phyloP scores from a whole-genome alignment of 2,888 invertebrate genomes.

The Scaptomyza parva region DNA sequence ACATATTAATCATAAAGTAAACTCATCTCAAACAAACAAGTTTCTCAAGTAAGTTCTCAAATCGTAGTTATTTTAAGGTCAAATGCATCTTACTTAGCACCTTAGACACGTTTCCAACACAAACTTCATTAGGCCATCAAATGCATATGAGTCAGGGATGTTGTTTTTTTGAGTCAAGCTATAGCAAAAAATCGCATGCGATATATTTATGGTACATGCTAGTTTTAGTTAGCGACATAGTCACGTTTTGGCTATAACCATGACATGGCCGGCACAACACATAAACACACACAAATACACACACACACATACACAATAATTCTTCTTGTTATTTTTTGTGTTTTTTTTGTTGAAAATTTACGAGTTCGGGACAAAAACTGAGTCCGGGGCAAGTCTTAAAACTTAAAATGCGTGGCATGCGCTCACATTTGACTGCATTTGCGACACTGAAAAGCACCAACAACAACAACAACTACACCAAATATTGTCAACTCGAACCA shows the following conservation, averaged over 20 bases:
- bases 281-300: slow-evolving; percentile 10
- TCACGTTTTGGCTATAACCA: slow-evolving; percentile 61
- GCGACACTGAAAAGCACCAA: slow-evolving; percentile 65
- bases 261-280: slow-evolving; percentile 52
- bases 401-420: slow-evolving; percentile 74
- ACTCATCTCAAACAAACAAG: slow-evolving; percentile 52
- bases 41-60: slow-evolving; percentile 25
- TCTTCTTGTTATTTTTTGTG: slow-evolving; percentile 22
- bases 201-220: slow-evolving; percentile 8
- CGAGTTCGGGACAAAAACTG: slow-evolving; percentile 28
- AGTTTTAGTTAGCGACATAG: slow-evolving; percentile 47
- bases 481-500: slow-evolving; percentile 26
- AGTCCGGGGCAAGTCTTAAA: slow-evolving; percentile 55
- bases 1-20: too few relatives aligned
- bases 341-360: slow-evolving; percentile 45
- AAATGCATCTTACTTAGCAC: slow-evolving; percentile 21
- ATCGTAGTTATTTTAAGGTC: slow-evolving; percentile 30
- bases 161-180: too few relatives aligned
- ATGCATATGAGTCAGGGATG: slow-evolving; percentile 30
- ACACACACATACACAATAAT: slow-evolving; percentile 22
- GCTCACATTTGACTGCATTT: slow-evolving; percentile 63
- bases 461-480: slow-evolving; percentile 18
- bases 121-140: slow-evolving; percentile 37
- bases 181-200: slow-evolving; percentile 18
- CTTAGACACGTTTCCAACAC: slow-evolving; percentile 24